These are phyloP conservation scores for Dysdera silvatica DNA, from an alignment of 1,140 invertebrate species.

Conservation along the genomic window DNA sequence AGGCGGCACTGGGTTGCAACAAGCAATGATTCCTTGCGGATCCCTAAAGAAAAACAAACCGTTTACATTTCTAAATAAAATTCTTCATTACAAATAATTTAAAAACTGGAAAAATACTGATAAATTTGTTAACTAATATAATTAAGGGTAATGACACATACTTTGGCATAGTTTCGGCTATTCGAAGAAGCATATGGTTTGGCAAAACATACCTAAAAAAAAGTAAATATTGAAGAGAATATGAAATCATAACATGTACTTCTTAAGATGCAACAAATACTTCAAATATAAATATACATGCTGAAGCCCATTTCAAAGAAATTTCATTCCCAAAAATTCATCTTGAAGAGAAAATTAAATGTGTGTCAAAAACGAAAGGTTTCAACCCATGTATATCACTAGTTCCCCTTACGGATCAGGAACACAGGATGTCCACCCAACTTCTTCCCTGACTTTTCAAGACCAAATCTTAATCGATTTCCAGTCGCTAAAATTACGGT, in stretches of 20 bases:
- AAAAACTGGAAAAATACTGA: background rate
- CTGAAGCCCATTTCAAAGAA: no score
- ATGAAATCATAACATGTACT: conserved; percentile 1
- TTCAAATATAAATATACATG: no score
- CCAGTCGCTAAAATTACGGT: no score
- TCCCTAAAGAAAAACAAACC: conserved; percentile 52
- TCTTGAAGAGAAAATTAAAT: no score
- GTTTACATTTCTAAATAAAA: background rate
- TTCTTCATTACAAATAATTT: background rate
- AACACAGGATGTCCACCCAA: no score
- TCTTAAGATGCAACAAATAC: no score
- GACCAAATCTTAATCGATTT: no score
- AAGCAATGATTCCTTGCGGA: conserved; percentile 84
- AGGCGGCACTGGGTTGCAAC: conserved; percentile 87
- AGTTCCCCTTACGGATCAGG: no score
- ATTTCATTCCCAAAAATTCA: no score
- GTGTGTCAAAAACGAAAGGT: no score
- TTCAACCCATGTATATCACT: no score
- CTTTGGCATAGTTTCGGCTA: conserved; percentile 75
- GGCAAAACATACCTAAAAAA: conserved; percentile 74
- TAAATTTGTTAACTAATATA: background rate
- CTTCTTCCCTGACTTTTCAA: no score
- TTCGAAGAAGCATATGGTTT: conserved; percentile 89
- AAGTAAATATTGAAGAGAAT: conserved; percentile 19
- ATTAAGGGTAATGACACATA: conserved; percentile 10